These are phyloP conservation scores for Hesperia comma DNA, from an alignment of 2,888 invertebrate species.

Conservation along the genomic window DNA sequence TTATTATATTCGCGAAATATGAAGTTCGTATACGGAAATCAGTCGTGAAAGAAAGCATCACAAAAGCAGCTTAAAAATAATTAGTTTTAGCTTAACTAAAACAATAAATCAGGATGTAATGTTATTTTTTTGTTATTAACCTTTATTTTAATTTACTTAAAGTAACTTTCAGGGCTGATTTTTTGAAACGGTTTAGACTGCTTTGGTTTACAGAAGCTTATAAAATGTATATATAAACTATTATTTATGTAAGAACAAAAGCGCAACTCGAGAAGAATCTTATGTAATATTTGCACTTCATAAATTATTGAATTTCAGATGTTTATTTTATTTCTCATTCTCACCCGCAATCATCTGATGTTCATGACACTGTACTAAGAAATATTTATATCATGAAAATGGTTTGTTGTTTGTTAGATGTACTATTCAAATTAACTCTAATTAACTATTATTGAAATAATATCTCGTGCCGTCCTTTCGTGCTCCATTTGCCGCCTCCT, in stretches of 20 bases:
- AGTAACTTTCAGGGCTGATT: slow-evolving; percentile 34
- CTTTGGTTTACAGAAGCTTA: slow-evolving; percentile 78
- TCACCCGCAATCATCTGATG: neutral
- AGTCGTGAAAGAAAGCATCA: slow-evolving; percentile 30
- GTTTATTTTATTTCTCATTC: slow-evolving; percentile 51
- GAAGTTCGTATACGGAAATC: slow-evolving; percentile 28
- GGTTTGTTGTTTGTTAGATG: too few species aligned
- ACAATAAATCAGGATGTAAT: slow-evolving; percentile 15
- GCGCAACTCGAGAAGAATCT: slow-evolving; percentile 74
- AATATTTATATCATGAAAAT: too few species aligned
- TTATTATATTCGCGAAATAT: slow-evolving; percentile 50
- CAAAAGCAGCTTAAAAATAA: slow-evolving; percentile 29
- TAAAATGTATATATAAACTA: slow-evolving; percentile 71
- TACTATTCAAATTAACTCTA: too few species aligned
- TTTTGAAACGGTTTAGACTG: slow-evolving; percentile 63
- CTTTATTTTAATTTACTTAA: slow-evolving; percentile 18
- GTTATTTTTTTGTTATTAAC: slow-evolving; percentile 30
- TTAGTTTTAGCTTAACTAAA: slow-evolving; percentile 18
- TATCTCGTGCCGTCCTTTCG: too few species aligned
- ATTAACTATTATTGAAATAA: too few species aligned
- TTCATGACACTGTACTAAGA: too few species aligned
- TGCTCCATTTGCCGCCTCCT: too few species aligned
- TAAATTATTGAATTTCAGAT: slow-evolving; percentile 76
- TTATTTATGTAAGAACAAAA: slow-evolving; percentile 72
- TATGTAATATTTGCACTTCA: slow-evolving; percentile 77